phyloP scores from a whole-genome alignment of 1,140 invertebrate genomes.

The Diploscapter pachys region DNA sequence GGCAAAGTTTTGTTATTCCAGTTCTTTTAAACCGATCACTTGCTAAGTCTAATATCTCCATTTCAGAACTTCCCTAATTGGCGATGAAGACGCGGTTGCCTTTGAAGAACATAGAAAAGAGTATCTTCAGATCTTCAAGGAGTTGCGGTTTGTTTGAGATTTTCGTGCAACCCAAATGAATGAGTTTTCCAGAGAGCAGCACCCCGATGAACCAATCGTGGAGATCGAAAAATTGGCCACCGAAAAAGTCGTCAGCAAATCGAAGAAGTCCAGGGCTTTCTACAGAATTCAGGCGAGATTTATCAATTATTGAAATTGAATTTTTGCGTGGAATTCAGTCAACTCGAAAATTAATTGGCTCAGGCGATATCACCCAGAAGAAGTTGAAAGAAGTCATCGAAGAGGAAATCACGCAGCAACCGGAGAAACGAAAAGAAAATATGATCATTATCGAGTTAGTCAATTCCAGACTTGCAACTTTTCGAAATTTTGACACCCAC shows the following conservation, averaged over 20 bases:
- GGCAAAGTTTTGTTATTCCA: too few species aligned
- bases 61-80: too few species aligned
- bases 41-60: too few species aligned
- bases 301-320: conserved; percentile 3
- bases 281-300: conserved; percentile 74
- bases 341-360: conserved; percentile 89
- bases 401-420: conserved; percentile 26
- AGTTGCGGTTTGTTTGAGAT: conserved; percentile 1
- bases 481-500: background rate
- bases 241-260: conserved; percentile 82
- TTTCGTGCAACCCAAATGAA: background rate
- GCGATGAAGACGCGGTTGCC: conserved; percentile 45
- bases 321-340: conserved; percentile 66
- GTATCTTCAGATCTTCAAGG: conserved; percentile 77
- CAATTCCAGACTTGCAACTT: background rate
- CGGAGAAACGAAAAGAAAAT: conserved; percentile 49
- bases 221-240: conserved; percentile 89
- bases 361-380: conserved; percentile 71
- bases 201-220: conserved; percentile 78
- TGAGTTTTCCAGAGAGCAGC: conserved; percentile 64
- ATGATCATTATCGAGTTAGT: conserved; percentile 45
- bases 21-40: too few species aligned
- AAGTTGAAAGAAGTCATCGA: conserved; percentile 56
- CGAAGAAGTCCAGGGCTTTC: conserved; percentile 92
- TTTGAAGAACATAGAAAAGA: conserved; percentile 85